Conservation (phyloP, 1,140 invertebrate genomes). For the Stegodyphus dumicola region DNA sequence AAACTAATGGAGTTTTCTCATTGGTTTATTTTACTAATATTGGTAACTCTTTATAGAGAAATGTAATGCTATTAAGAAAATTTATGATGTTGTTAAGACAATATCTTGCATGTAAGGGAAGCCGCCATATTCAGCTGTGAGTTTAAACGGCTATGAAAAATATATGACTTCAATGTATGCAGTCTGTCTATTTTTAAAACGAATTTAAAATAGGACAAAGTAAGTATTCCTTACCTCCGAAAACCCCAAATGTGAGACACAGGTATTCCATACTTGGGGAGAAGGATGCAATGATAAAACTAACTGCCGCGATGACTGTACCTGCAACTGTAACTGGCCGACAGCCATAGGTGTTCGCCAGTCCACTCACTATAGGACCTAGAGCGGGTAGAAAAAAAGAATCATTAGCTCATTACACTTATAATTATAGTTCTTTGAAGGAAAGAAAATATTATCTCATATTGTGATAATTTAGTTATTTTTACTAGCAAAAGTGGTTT, state of each 20-base stretch:
- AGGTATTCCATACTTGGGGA: slow-evolving; percentile 82
- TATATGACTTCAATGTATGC: not conserved
- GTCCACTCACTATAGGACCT: slow-evolving; percentile 92
- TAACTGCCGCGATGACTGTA: slow-evolving; percentile 78
- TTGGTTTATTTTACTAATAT: too few relatives aligned
- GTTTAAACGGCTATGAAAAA: not conserved
- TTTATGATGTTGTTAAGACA: not conserved
- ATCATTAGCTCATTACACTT: too few relatives aligned
- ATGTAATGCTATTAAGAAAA: too few relatives aligned
- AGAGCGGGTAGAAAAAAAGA: not conserved
- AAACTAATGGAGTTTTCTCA: too few relatives aligned
- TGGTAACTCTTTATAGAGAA: too few relatives aligned
- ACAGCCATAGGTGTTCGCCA: slow-evolving; percentile 88
- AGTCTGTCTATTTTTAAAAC: not conserved
- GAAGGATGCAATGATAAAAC: slow-evolving; percentile 83
- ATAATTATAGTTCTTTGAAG: too few relatives aligned
- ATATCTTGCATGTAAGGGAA: too few relatives aligned
- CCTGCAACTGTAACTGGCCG: slow-evolving; percentile 87
- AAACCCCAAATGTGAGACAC: slow-evolving; percentile 84
- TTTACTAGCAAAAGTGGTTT: too few relatives aligned
- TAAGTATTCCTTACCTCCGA: slow-evolving; percentile 77
- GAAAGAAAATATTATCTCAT: too few relatives aligned
- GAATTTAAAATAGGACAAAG: not conserved
- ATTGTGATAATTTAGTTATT: too few relatives aligned
- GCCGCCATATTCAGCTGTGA: not conserved